Base-by-base conservation (phyloP, 2,113 vertebrate genomes). In the Chaetodon trifascialis region DNA sequence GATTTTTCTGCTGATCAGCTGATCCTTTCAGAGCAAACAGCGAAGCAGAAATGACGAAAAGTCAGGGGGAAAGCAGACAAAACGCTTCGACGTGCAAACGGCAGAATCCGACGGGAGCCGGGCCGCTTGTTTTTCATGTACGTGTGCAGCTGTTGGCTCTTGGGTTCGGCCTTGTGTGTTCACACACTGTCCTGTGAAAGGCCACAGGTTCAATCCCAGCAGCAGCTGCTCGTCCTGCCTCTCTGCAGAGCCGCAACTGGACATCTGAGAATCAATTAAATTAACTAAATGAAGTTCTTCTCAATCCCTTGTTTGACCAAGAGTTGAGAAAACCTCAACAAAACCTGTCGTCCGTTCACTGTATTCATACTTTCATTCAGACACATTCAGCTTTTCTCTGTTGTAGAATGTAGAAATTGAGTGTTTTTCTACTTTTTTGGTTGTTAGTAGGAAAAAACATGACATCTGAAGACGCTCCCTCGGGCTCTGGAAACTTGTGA, bases 161-260 rank as follows among this genome's bases (percentile, higher is more conserved):
- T 5, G 30, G 25, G 16, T 34, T 9, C 5, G 59, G 47, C 3
- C 52, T 40, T 25, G 36, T 56, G 62, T 66, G 56, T 17, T 46
- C 2, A 56, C 63, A 58, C 25, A 19, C 23, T 11, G 51, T 66
- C 38, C 49, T n/a, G 52, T 46, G 11, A 67, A 76, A 58, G 60
- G 30, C 21, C 30, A 64, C 46, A 64, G 34, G 60, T 55, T 65
- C 73, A 42, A 54, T 65, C n/a, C 47, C 73, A 55, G 62, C 51
- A 46, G 46, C 74, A 66, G 74, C 74, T 76, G 74, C 74, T 14
- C 3, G 62, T 55, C 19, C 10, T 46, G 54, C 40, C 44, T 49
- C 72, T 12, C 7, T 25, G 52, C 30, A 47, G 30, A 49, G 51
- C 30, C 14, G 21, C n/a, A 23, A 52, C 36, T 3, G 7, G 4